These are phyloP conservation scores for Pogonomyrmex californicus DNA, from an alignment of 1,140 invertebrate genomes.

Conservation along the genomic window DNA sequence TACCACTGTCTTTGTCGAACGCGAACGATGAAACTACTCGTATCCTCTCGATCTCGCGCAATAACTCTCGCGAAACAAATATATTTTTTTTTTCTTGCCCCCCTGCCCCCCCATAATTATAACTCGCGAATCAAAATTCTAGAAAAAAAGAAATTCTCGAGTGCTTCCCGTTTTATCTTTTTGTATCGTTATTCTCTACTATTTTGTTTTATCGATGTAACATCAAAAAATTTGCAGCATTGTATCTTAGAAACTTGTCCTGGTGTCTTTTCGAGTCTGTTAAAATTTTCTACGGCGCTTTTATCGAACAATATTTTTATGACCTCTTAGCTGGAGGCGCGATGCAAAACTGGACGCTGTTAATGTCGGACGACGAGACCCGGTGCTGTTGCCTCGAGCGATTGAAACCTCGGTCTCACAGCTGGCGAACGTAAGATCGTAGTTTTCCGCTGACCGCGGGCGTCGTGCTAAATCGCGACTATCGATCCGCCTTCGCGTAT, in stretches of 20 bases:
- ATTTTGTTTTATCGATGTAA: not conserved
- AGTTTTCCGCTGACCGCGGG: constrained; percentile 66
- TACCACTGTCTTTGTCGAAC: constrained; percentile 49
- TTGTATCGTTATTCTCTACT: not conserved
- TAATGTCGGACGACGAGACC: not conserved
- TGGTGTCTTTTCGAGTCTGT: not conserved
- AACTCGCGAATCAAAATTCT: not conserved
- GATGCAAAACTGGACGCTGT: not conserved
- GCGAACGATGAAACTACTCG: constrained; percentile 28
- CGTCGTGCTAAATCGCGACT: constrained; percentile 60
- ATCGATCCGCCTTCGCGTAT: constrained; percentile 68
- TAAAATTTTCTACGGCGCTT: not conserved
- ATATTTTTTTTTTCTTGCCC: not conserved
- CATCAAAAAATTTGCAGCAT: not conserved
- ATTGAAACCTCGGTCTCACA: constrained; percentile 27
- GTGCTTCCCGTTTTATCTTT: not conserved
- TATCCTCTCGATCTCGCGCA: constrained; percentile 26
- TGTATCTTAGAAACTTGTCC: not conserved
- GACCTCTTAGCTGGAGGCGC: no score
- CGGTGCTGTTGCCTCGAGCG: not conserved
- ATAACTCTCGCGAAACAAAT: constrained; percentile 34
- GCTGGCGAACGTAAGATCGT: constrained; percentile 60
- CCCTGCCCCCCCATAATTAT: constrained; percentile 3
- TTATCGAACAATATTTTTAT: not conserved
- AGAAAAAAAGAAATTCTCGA: not conserved